Evolutionary conservation across 2,797 vertebrate species (phyloP), one percentile per base, ranked within the genome.

Genomic region (Esox masquinongy): DNA sequence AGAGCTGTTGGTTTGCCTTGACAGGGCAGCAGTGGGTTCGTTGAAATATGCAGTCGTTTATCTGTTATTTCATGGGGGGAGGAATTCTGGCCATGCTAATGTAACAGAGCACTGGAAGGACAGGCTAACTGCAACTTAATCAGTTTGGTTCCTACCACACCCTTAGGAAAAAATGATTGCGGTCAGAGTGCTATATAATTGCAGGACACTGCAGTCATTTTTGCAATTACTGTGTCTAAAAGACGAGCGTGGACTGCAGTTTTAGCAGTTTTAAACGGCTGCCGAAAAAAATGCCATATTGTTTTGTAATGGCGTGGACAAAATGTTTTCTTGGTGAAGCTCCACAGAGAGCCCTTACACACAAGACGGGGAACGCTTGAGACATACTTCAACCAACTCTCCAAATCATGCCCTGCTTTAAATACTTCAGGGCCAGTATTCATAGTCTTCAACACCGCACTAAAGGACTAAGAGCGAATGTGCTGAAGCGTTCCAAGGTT

Each of bases 1-100:
- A 67, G 73, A 76, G 59, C 29, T 29, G 24, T 74, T 78, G 61
- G 22, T 66, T 76, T 63, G 61, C 24, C 51, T 66, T 49, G 49
- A 61, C 34, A 66, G 71, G 67, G n/a, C 29, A 78, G 11, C 17
- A 8, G 9, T 43, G 31, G 14, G 63, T 50, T 76, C 53, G 34
- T 59, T 24, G 56, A 24, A 61, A 70, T 64, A 4, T 64, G 15
- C 24, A 16, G 12, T 15, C n/a, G 19, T 59, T 59, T 24, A n/a
- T 59, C 2, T 24, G 8, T 22, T 59, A n/a, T 72, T 71, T 68
- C 39, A 4, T 59, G 16, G 16, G 9, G 56, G 67, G 67, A 24
- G 34, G 7, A 31, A 76, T 26, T 31, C 16, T 39, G 71, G 66
- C 26, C 51, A 26, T 61, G 36, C 36, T 12, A n/a, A 66, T 68